Evolutionary conservation across 2,797 vertebrate genomes (phyloP).

Genomic region (Gallinago stenura): DNA sequence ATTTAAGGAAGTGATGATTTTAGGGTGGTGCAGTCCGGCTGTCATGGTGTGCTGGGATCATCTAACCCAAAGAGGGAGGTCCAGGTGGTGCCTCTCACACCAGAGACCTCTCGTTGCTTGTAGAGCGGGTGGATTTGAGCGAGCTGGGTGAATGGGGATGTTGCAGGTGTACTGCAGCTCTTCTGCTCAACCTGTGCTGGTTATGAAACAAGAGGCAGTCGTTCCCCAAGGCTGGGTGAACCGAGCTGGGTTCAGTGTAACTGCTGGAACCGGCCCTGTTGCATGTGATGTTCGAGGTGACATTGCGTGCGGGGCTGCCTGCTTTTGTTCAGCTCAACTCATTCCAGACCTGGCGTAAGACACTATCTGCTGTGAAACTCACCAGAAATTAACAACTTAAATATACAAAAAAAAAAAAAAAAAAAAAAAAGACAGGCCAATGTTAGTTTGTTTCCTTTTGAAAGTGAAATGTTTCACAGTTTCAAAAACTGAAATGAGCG

Average conservation of each 20-base stretch:
- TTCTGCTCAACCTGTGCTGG: accelerated
- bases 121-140: not conserved
- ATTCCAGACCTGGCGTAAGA: not conserved
- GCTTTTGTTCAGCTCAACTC: conserved; percentile 27
- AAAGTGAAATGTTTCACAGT: not conserved
- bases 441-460: not conserved
- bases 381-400: not conserved
- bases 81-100: accelerated
- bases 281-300: conserved; percentile 54
- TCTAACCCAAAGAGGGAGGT: not conserved
- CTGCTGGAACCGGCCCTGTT: conserved; percentile 17
- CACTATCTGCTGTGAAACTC: not conserved
- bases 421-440: not conserved
- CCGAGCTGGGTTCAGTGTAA: not conserved
- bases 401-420: not conserved
- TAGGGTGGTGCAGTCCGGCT: not conserved
- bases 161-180: not conserved
- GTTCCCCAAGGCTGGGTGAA: not conserved
- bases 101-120: not conserved
- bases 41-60: accelerated
- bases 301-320: not conserved
- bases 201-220: not conserved
- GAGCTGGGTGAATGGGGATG: accelerated
- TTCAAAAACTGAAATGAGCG: not conserved
- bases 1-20: conserved; percentile 9